Evolutionary conservation across 2,113 vertebrate genomes (phyloP).

Genomic region (Chionis minor): DNA sequence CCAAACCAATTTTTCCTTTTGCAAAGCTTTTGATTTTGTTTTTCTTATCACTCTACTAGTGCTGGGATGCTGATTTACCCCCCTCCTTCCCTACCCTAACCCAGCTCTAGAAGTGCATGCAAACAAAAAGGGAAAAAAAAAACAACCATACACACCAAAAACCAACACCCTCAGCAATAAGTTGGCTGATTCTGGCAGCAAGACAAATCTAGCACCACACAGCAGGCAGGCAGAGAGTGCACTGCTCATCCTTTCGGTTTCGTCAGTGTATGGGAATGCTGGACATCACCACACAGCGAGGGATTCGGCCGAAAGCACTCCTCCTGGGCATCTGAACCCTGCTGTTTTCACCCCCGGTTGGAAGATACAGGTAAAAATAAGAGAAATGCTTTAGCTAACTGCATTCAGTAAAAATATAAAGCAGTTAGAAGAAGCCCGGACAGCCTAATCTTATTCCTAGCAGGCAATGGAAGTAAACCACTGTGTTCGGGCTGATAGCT

Average conservation of each 20-base stretch:
- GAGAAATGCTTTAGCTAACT: background rate
- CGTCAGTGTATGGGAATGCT: constrained; percentile 76
- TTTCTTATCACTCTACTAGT: background rate
- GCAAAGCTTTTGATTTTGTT: background rate
- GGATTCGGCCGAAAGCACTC: constrained; percentile 26
- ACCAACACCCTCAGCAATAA: constrained; percentile 66
- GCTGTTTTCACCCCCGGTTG: constrained; percentile 12
- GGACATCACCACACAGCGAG: constrained; percentile 64
- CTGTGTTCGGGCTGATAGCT: background rate
- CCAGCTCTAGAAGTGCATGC: constrained; percentile 52
- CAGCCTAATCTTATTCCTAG: background rate
- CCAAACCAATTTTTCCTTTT: background rate
- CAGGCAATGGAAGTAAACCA: constrained; percentile 19
- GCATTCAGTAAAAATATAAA: background rate
- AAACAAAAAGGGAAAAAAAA: background rate
- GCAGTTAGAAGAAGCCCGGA: constrained; percentile 16
- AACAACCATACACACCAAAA: background rate
- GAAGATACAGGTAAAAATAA: constrained; percentile 69
- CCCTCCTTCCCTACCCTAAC: background rate
- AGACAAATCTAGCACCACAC: constrained; percentile 79
- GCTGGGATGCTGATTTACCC: background rate
- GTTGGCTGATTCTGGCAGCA: constrained; percentile 78
- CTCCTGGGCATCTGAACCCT: background rate
- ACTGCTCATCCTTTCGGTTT: constrained; percentile 70
- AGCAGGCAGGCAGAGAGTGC: constrained; percentile 68